Evolutionary conservation across 2,797 vertebrate species (phyloP).

Genomic region (Dermochelys coriacea): DNA sequence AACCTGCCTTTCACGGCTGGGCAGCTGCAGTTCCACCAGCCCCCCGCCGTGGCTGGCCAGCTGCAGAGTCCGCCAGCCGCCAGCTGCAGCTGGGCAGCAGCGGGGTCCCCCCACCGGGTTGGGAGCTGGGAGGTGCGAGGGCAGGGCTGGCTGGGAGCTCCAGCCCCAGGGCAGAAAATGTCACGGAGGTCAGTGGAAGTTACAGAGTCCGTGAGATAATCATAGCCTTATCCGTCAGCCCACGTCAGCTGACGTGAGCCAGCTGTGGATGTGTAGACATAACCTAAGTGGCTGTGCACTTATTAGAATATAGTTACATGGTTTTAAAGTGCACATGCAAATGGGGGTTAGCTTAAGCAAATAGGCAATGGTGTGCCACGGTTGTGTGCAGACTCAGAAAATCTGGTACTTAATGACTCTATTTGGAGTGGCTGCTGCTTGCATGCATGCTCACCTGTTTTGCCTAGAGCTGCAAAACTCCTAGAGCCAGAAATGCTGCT

Average conservation of each 20-base stretch:
- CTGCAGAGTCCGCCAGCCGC: too few relatives aligned
- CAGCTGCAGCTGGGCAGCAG: too few relatives aligned
- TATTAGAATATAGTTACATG: not conserved
- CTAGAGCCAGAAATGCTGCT: slow-evolving; percentile 12
- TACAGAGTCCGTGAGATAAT: too few relatives aligned
- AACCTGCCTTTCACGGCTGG: too few relatives aligned
- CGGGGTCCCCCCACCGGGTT: too few relatives aligned
- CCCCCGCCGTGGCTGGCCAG: too few relatives aligned
- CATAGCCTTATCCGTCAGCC: too few relatives aligned
- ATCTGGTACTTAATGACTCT: slow-evolving; percentile 51
- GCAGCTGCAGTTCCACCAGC: too few relatives aligned
- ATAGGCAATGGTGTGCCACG: not conserved
- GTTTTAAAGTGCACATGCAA: not conserved
- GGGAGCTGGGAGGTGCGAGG: too few relatives aligned
- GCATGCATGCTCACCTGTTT: slow-evolving; percentile 49
- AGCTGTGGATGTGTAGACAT: not conserved
- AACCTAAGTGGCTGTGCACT: not conserved
- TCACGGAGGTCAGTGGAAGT: too few relatives aligned
- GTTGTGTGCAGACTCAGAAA: slow-evolving; percentile 29
- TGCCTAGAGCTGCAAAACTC: slow-evolving; percentile 51
- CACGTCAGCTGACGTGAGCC: not conserved
- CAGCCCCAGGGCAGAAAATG: too few relatives aligned
- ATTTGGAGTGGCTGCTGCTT: slow-evolving; percentile 61
- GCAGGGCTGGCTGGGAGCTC: too few relatives aligned
- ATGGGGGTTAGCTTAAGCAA: not conserved